A percentile compares a stretch with the other conserved stretches of the same genome.
These are phyloP conservation scores for Holothuria leucospilota DNA, from an alignment of 53 echinoderm and acorn worm species.

Conservation along the genomic window DNA sequence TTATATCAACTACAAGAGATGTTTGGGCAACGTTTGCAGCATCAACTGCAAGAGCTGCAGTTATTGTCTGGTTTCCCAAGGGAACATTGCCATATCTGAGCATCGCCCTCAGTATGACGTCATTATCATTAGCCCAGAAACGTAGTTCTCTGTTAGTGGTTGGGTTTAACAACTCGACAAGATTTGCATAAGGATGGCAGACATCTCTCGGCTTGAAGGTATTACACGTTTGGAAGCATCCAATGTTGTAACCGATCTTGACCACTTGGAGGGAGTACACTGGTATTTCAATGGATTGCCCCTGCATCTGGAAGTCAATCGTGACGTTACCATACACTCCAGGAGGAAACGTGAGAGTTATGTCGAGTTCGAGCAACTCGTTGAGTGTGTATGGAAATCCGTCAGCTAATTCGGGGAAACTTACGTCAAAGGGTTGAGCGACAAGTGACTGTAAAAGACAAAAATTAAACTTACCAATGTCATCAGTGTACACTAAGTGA, in stretches of 20 bases:
- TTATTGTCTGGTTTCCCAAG: conserved; percentile 4
- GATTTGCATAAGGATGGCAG: background rate
- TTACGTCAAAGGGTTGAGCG: background rate
- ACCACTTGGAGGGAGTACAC: background rate
- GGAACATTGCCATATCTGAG: background rate
- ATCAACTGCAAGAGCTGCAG: background rate
- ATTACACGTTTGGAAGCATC: conserved; percentile 20
- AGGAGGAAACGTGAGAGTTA: background rate
- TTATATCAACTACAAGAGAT: background rate
- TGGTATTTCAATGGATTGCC: background rate
- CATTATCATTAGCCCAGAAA: conserved; percentile 17
- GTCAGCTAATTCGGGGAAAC: conserved; percentile 11
- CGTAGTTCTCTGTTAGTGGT: background rate
- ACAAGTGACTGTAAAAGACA: background rate
- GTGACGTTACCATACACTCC: background rate
- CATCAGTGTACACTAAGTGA: too few relatives aligned
- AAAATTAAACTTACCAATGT: too few relatives aligned
- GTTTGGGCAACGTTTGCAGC: background rate
- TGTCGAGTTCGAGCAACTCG: conserved; percentile 7
- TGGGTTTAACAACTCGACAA: background rate
- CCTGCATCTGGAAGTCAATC: background rate
- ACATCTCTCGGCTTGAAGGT: background rate
- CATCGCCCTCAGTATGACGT: background rate
- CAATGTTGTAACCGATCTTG: conserved; percentile 28
- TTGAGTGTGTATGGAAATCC: background rate